These are phyloP conservation scores for Ganaspis sp. DNA, from an alignment of 1,140 invertebrate genomes.

Conservation along the genomic window DNA sequence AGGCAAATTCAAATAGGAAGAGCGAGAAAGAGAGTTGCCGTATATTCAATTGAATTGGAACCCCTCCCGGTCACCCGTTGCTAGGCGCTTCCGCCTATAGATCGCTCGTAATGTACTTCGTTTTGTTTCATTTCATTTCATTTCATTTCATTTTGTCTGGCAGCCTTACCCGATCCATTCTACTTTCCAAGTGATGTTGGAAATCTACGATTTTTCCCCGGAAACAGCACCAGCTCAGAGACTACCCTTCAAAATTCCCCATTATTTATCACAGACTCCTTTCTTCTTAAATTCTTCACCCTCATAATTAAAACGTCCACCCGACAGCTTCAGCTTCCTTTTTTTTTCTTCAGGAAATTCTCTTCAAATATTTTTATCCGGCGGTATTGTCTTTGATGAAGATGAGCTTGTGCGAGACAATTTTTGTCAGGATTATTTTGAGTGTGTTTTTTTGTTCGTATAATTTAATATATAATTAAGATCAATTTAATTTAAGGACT, in stretches of 20 bases:
- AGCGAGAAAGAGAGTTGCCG: conserved; percentile 29
- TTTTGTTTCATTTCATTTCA: conserved; percentile 30
- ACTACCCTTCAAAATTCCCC: neutral
- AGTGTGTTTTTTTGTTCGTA: too few relatives aligned
- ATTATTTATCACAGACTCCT: conserved; percentile 9
- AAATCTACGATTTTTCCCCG: neutral
- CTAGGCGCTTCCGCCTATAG: conserved; percentile 48
- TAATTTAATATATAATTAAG: too few relatives aligned
- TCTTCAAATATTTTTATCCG: too few relatives aligned
- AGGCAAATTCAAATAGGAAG: neutral
- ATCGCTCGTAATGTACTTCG: conserved; percentile 35
- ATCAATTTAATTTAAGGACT: too few relatives aligned
- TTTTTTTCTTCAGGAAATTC: too few relatives aligned
- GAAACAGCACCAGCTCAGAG: neutral
- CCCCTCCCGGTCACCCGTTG: conserved; percentile 40
- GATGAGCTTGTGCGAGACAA: too few relatives aligned
- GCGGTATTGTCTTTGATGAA: too few relatives aligned
- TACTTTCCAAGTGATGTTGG: conserved; percentile 27
- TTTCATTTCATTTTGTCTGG: conserved; percentile 26
- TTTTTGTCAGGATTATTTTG: too few relatives aligned
- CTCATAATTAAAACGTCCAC: neutral
- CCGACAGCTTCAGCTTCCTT: too few relatives aligned
- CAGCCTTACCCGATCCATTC: conserved; percentile 26
- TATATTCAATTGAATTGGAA: conserved; percentile 32
- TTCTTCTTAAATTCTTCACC: neutral